These are phyloP conservation scores for Tuberolachnus salignus DNA, from an alignment of 2,888 invertebrate species.

Conservation along the genomic window DNA sequence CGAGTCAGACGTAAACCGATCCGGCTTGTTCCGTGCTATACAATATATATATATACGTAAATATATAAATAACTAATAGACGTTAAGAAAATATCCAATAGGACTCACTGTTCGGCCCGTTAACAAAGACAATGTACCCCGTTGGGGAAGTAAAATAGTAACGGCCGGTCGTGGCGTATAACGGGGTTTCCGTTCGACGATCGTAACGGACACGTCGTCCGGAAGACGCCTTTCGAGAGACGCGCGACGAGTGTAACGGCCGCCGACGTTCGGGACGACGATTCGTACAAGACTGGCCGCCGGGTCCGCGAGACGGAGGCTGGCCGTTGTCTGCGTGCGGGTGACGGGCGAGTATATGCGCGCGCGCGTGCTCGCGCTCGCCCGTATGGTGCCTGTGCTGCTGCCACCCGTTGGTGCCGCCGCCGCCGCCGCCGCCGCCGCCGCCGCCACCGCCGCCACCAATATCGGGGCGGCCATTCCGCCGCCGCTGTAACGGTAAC, in stretches of 20 bases:
- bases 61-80: too few species aligned
- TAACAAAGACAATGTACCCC: too few species aligned
- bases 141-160: too few species aligned
- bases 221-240: neutral
- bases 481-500: neutral
- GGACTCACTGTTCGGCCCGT: neutral
- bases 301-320: slow-evolving; percentile 36
- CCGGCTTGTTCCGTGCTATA: too few species aligned
- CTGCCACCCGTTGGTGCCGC: slow-evolving; percentile 13
- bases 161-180: too few species aligned
- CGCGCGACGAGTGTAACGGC: neutral
- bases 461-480: neutral
- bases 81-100: too few species aligned
- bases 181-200: too few species aligned
- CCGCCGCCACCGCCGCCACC: slow-evolving; percentile 9
- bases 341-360: neutral
- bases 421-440: slow-evolving; percentile 20
- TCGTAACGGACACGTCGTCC: too few species aligned
- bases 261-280: neutral
- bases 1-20: too few species aligned
- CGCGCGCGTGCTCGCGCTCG: neutral
- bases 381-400: neutral
- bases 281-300: slow-evolving; percentile 38
- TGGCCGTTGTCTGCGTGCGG: neutral
- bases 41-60: too few species aligned